Conservation (phyloP, 2,797 vertebrate species). For the Sebastiscus albofasciatus region DNA sequence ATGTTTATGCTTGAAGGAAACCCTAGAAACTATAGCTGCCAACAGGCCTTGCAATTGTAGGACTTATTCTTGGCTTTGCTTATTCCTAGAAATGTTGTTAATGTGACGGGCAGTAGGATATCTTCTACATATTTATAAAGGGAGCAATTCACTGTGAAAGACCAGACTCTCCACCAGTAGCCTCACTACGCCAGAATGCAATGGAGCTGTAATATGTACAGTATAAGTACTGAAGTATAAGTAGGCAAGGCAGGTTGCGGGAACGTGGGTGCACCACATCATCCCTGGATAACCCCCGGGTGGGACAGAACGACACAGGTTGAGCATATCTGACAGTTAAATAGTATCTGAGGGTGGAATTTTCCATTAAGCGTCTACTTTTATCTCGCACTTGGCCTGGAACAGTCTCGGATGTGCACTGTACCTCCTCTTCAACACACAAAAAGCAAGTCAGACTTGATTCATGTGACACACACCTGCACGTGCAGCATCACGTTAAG, state of each 20-base stretch:
- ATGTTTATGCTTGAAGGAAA: not conserved
- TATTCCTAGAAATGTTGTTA: not conserved
- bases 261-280: not conserved
- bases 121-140: not conserved
- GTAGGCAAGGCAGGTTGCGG: not conserved
- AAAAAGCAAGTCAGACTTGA: conserved; percentile 11
- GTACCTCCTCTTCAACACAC: conserved; percentile 1
- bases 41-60: not conserved
- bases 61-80: not conserved
- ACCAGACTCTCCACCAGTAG: not conserved
- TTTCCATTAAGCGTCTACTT: conserved; percentile 27
- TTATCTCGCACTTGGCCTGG: conserved; percentile 18
- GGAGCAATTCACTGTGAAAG: not conserved
- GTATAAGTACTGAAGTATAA: not conserved
- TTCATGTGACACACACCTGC: conserved; percentile 50
- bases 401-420: conserved; percentile 6
- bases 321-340: conserved; percentile 1
- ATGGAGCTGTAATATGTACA: not conserved
- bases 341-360: not conserved
- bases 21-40: not conserved
- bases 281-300: not conserved
- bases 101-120: not conserved
- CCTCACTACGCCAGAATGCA: not conserved
- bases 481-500: conserved; percentile 39
- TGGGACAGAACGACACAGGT: not conserved